A percentile compares a stretch with the other conserved stretches of the same genome.
Evolutionary conservation across 1,140 invertebrate genomes (phyloP).

Genomic region (Aphelinus atriplicis): DNA sequence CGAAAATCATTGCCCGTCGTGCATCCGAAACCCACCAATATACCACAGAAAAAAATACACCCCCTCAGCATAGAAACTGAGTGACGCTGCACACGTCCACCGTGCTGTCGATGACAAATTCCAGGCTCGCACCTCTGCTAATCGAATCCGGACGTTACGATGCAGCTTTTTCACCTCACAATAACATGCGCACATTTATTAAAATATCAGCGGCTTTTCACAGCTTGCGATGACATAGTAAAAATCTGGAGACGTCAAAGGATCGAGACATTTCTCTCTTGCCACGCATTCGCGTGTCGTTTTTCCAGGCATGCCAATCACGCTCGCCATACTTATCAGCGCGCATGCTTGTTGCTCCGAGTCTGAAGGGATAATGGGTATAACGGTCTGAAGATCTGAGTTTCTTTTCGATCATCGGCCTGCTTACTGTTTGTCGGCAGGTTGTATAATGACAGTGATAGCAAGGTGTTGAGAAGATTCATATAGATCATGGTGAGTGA

Average conservation of each 20-base stretch:
- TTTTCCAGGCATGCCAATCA: neutral
- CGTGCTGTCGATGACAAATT: constrained; percentile 46
- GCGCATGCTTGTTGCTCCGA: neutral
- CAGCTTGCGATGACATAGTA: constrained; percentile 17
- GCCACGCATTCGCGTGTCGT: constrained; percentile 20
- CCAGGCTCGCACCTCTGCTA: constrained; percentile 34
- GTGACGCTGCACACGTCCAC: constrained; percentile 38
- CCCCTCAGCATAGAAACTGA: neutral
- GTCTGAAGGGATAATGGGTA: constrained; percentile 1
- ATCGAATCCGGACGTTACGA: constrained; percentile 56
- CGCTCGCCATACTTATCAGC: neutral
- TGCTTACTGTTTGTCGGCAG: neutral
- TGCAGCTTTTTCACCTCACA: constrained; percentile 44
- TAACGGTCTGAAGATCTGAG: neutral
- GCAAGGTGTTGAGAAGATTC: too few relatives aligned
- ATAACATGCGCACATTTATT: constrained; percentile 24
- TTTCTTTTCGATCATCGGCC: neutral
- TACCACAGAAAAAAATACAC: too few relatives aligned
- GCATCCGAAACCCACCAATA: too few relatives aligned
- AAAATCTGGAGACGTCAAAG: neutral
- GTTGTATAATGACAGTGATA: too few relatives aligned
- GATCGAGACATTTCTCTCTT: neutral
- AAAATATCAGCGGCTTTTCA: constrained; percentile 38
- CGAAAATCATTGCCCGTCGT: too few relatives aligned
- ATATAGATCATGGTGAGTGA: too few relatives aligned